These are phyloP conservation scores for Dorcus parallelipipedus DNA, from an alignment of 2,888 invertebrate genomes.

Conservation along the genomic window DNA sequence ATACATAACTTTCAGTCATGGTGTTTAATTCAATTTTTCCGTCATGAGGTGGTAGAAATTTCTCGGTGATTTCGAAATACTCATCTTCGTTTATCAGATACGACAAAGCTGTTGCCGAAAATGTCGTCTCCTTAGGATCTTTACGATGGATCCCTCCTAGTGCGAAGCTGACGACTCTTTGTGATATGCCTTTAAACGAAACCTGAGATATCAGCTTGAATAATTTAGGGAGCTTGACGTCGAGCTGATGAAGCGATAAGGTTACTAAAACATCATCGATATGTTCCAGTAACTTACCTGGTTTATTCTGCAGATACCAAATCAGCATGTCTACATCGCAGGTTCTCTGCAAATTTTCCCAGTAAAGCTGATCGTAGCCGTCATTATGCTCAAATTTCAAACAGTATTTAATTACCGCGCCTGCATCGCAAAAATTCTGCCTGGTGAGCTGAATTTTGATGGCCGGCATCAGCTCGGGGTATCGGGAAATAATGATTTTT, in stretches of 20 bases:
- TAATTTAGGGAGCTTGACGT: not conserved
- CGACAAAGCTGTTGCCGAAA: not conserved
- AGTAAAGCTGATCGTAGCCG: not conserved
- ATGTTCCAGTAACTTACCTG: not conserved
- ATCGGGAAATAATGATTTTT: no score
- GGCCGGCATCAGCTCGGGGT: not conserved
- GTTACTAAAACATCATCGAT: not conserved
- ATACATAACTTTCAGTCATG: no score
- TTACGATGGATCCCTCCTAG: not conserved
- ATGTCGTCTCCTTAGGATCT: not conserved
- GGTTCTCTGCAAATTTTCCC: not conserved
- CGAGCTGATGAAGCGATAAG: not conserved
- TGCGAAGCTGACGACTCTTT: not conserved
- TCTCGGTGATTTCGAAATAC: no score
- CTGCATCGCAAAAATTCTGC: not conserved
- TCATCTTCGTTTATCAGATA: not conserved
- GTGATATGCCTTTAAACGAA: not conserved
- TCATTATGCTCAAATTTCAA: not conserved
- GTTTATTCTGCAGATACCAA: not conserved
- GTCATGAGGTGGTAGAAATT: no score
- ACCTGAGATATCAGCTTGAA: not conserved
- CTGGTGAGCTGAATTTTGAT: not conserved
- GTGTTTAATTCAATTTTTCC: no score
- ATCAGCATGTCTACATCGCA: not conserved
- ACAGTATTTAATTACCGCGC: not conserved